These are phyloP conservation scores for Andrena haemorrhoa DNA, from an alignment of 2,888 invertebrate species.

Conservation along the genomic window DNA sequence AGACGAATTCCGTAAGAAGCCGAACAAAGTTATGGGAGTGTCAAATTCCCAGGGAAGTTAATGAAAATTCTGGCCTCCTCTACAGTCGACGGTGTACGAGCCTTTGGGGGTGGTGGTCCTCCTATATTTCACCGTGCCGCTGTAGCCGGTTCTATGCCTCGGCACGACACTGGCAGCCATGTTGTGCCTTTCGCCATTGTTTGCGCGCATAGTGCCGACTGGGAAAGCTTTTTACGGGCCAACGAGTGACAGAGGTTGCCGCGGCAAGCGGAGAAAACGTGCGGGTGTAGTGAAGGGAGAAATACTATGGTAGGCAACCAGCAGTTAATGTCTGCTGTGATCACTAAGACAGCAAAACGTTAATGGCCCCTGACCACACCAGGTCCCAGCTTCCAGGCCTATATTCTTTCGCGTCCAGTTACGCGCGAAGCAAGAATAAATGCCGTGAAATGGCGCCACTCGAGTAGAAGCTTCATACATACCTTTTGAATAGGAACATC, in stretches of 20 bases:
- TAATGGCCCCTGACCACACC: conserved; percentile 27
- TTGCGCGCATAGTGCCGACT: not conserved
- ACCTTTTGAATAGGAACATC: not conserved
- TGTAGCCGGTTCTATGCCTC: not conserved
- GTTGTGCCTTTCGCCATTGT: conserved; percentile 13
- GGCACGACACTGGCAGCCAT: not conserved
- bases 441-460: not conserved
- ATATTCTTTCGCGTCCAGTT: not conserved
- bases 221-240: conserved; percentile 4
- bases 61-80: conserved; percentile 38
- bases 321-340: conserved; percentile 14
- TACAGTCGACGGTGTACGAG: not conserved
- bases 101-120: not conserved
- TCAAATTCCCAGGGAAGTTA: conserved; percentile 18
- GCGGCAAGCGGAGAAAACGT: not conserved
- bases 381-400: not conserved
- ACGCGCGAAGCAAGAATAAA: not conserved
- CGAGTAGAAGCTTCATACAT: not conserved
- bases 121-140: not conserved
- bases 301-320: conserved; percentile 16
- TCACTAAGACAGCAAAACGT: conserved; percentile 18
- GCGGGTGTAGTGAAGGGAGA: not conserved
- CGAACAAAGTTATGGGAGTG: conserved; percentile 14
- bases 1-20: not conserved
- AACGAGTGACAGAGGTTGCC: conserved; percentile 6